Evolutionary conservation across 2,113 vertebrate species (phyloP).

Genomic region (Pyxicephalus adspersus): DNA sequence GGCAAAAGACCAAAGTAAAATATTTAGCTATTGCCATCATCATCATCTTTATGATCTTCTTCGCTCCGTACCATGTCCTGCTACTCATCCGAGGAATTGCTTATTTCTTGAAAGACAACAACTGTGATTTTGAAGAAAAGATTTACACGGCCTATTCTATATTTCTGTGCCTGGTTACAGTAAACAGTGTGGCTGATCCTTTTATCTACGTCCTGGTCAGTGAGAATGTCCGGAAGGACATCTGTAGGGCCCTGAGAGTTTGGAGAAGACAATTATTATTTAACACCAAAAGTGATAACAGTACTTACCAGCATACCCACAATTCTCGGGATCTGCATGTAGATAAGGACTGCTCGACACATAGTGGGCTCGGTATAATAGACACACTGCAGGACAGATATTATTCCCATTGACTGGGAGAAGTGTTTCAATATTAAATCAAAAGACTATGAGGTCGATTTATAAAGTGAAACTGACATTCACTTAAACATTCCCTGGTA

Average conservation of each 20-base stretch:
- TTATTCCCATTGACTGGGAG: neutral
- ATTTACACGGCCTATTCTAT: slow-evolving; percentile 71
- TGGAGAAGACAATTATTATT: slow-evolving; percentile 55
- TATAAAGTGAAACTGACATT: too few species aligned
- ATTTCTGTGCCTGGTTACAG: slow-evolving; percentile 79
- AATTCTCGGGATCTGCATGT: slow-evolving; percentile 55
- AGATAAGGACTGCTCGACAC: fast-evolving
- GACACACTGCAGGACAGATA: slow-evolving; percentile 8
- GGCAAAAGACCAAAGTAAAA: slow-evolving; percentile 77
- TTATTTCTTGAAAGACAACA: slow-evolving; percentile 57
- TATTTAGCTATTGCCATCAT: slow-evolving; percentile 72
- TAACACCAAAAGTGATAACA: slow-evolving; percentile 27
- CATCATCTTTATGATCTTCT: slow-evolving; percentile 83
- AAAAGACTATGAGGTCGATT: too few species aligned
- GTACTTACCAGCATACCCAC: slow-evolving; percentile 49
- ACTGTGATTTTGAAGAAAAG: slow-evolving; percentile 68
- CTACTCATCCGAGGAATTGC: slow-evolving; percentile 72
- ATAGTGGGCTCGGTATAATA: neutral
- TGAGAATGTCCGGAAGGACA: slow-evolving; percentile 75
- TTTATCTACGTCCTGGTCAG: slow-evolving; percentile 83
- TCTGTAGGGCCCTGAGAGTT: slow-evolving; percentile 57
- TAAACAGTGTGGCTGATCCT: slow-evolving; percentile 82
- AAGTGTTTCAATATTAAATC: too few species aligned
- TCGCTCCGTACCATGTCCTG: slow-evolving; percentile 84
- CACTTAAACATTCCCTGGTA: too few species aligned